Base-by-base conservation (phyloP, 1,140 invertebrate genomes). In the Zelostemma sp. region DNA sequence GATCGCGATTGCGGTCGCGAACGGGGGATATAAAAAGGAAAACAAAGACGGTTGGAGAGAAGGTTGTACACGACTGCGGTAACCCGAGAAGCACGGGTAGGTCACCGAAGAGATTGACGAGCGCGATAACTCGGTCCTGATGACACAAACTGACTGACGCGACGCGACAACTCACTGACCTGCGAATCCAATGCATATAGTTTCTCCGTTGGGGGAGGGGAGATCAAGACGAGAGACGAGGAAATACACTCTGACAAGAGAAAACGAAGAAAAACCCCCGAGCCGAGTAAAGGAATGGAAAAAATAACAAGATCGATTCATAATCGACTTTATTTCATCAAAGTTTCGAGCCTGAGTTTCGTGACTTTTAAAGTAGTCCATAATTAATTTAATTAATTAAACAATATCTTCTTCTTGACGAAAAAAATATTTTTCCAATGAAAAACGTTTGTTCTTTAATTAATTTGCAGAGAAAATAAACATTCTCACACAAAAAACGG, bases 111-210 rank as follows among this genome's bases (percentile, higher is more conserved):
- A 82, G 83, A 84, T 85, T 83, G 83, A 84, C 81, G 80, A 77
- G 77, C 63, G 72, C 75, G 82, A 85, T 85, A 85, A 85, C 80
- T 78, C 78, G 76, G 73, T 71, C 68, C 68, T 57, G 68, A 53
- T 76, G 75, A 76, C 74, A 75, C 58, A 54, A 40, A 68, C 17
- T 68, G 69, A 60, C 58, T 65, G 75, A 82, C 73, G 64, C 76
- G 79, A 81, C 68, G 63, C 78, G 83, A 85, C 83, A 83, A 76
- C 82, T 72, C 81, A 83, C 79, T 85, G 83, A 84, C 82, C 83
- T 81, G 83, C 80, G 76, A 85, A 85, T 84, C 79, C 83, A 82
- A 83, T 84, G 80, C 80, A 82, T 81, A 81, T 74, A 72, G 72
- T 76, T 76, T 75, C 65, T 70, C 43, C 68, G 62, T 45, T 38